Conservation (phyloP, 2,888 invertebrate species). For the Colletes collaris region DNA sequence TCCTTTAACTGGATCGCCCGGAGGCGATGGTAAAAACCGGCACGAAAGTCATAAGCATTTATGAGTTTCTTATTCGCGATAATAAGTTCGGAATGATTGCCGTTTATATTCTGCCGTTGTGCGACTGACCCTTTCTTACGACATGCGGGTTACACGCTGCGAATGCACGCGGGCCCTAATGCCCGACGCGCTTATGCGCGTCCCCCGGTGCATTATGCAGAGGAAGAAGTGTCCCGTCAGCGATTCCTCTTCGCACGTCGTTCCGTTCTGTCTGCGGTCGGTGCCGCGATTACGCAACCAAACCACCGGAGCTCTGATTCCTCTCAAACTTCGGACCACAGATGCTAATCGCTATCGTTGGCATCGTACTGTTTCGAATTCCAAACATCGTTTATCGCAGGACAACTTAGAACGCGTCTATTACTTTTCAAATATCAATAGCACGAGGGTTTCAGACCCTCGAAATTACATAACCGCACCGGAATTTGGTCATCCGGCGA, state of each 20-base stretch:
- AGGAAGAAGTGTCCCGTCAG: slow-evolving; percentile 39
- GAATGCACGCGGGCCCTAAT: slow-evolving; percentile 4
- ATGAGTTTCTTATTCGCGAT: slow-evolving; percentile 73
- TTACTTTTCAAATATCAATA: too few relatives aligned
- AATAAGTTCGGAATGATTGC: slow-evolving; percentile 73
- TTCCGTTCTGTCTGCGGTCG: slow-evolving; percentile 5
- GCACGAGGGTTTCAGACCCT: too few relatives aligned
- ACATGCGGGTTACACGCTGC: neutral
- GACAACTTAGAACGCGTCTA: too few relatives aligned
- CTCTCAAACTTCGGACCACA: too few relatives aligned
- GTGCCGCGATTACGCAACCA: slow-evolving; percentile 24
- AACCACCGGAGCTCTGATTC: neutral
- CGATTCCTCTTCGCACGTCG: slow-evolving; percentile 50
- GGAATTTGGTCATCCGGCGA: too few relatives aligned
- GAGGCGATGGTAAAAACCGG: slow-evolving; percentile 61
- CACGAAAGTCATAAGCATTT: slow-evolving; percentile 70
- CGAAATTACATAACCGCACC: too few relatives aligned
- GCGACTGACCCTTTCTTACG: slow-evolving; percentile 45
- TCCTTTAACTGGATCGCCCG: slow-evolving; percentile 66
- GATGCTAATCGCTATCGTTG: too few relatives aligned
- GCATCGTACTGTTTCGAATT: too few relatives aligned
- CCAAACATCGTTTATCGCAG: too few relatives aligned
- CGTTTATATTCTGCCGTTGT: slow-evolving; percentile 57
- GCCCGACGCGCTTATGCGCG: slow-evolving; percentile 5
- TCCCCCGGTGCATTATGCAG: slow-evolving; percentile 21